Evolutionary conservation across 2,113 vertebrate species (phyloP).

Genomic region (Menura novaehollandiae): DNA sequence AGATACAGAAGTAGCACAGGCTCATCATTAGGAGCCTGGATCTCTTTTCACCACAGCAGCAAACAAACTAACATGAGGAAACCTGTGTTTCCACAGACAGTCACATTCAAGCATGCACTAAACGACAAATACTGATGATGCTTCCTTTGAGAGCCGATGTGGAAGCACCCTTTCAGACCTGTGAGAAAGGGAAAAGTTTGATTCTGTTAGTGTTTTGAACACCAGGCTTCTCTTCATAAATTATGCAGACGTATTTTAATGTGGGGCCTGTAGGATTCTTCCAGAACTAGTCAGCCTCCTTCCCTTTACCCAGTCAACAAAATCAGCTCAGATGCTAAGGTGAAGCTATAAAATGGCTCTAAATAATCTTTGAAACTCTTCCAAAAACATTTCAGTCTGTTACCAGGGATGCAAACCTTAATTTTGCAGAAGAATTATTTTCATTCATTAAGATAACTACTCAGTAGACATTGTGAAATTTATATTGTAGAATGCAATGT

Average conservation of each 20-base stretch:
- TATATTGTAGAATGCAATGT: background rate
- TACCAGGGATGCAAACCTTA: accelerated
- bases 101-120: background rate
- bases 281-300: background rate
- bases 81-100: background rate
- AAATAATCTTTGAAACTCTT: background rate
- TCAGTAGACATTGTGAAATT: background rate
- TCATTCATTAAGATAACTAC: background rate
- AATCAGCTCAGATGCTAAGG: background rate
- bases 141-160: background rate
- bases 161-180: background rate
- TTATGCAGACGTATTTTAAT: background rate
- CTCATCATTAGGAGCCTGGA: background rate
- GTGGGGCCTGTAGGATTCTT: background rate
- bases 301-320: background rate
- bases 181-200: background rate
- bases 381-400: background rate
- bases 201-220: background rate
- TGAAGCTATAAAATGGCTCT: background rate
- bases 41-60: background rate
- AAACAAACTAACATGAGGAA: background rate
- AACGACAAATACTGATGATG: background rate
- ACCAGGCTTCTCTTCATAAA: background rate
- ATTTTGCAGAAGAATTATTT: background rate
- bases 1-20: background rate